Evolutionary conservation across 35 echinoderm and acorn worm genomes (phyloP), one percentile per base, ranked within the genome.

Genomic region (Anneissia japonica): DNA sequence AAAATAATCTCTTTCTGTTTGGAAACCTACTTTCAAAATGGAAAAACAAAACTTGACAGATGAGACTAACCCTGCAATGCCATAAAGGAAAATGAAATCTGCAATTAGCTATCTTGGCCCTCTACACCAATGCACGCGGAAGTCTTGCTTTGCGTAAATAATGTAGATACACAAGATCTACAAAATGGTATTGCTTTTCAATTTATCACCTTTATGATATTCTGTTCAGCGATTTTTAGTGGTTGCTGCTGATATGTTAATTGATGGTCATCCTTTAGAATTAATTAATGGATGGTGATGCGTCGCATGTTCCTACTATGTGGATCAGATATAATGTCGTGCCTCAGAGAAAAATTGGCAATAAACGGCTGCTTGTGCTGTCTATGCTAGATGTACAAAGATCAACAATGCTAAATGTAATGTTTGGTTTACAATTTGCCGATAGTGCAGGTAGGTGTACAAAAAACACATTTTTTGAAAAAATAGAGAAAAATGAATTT

Each of bases 361-460:
- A 87, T 79, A n/a, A 26, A 26, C 46, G 34, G 31, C 30, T 87
- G 7, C 35, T 32, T 34, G 75, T 74, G 11, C 30, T 87, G 34
- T 87, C 85, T 30, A 76, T 87, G 46, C 19, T 87, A 0, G 85
- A 75, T 32, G 56, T 87, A 41, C 85, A 87, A 46, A 79, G 85
- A 46, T 87, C 85, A 43, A 87, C 77, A 0, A 32, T 87, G 35
- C 77, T 87, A 0, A 87, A 87, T 33, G 51, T 34, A 10, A 80
- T 87, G 86, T 87, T 87, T 72, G 86, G 86, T 9, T 33, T 87
- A 3, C 23, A 35, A 0, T 87, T 87, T 64, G 51, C 86, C 0
- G 86, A 80, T 35, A 80, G 77, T 64, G 86, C 86, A 31, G 86
- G 86, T 34, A 73, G 86, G 37, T 87, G 86, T 80, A 87, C 86